These are phyloP conservation scores for Ranitomeya variabilis DNA, from an alignment of 2,113 vertebrate species.

Conservation along the genomic window DNA sequence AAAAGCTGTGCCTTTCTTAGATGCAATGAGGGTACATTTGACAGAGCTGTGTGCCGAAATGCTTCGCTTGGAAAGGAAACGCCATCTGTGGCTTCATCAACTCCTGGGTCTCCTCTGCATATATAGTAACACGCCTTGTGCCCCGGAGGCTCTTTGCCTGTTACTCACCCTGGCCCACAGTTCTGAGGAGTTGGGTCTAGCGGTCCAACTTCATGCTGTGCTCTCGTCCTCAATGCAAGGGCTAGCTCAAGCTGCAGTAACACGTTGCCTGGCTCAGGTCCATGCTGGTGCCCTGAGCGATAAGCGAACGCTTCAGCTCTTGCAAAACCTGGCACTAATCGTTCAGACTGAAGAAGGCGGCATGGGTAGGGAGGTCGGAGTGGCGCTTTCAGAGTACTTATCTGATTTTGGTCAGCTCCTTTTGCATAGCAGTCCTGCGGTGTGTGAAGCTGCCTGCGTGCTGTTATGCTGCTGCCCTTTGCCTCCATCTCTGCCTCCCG, in stretches of 20 bases:
- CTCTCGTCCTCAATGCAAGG: slow-evolving; percentile 81
- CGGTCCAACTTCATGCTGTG: slow-evolving; percentile 83
- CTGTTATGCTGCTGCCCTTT: slow-evolving; percentile 83
- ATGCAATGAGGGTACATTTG: slow-evolving; percentile 81
- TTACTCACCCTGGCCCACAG: slow-evolving; percentile 81
- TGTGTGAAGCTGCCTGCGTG: slow-evolving; percentile 77
- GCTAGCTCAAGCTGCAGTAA: slow-evolving; percentile 78
- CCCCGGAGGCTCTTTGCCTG: slow-evolving; percentile 85
- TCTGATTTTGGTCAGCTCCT: slow-evolving; percentile 84
- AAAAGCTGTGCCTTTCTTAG: slow-evolving; percentile 83
- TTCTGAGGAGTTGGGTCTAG: slow-evolving; percentile 85
- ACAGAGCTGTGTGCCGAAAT: slow-evolving; percentile 85
- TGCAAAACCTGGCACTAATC: slow-evolving; percentile 80
- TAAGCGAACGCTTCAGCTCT: slow-evolving; percentile 74
- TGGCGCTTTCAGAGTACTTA: slow-evolving; percentile 76
- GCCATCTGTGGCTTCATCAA: slow-evolving; percentile 91
- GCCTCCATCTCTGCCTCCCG: slow-evolving; percentile 76
- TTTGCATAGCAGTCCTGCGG: slow-evolving; percentile 76
- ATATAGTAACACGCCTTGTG: slow-evolving; percentile 82
- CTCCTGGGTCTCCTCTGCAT: slow-evolving; percentile 84
- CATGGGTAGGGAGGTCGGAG: slow-evolving; percentile 77
- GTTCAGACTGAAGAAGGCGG: slow-evolving; percentile 78
- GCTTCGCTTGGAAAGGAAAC: slow-evolving; percentile 82
- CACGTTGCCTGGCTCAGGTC: slow-evolving; percentile 81
- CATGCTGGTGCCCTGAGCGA: slow-evolving; percentile 81